Conservation (phyloP, 2,113 vertebrate genomes). For the Echinops telfairi region DNA sequence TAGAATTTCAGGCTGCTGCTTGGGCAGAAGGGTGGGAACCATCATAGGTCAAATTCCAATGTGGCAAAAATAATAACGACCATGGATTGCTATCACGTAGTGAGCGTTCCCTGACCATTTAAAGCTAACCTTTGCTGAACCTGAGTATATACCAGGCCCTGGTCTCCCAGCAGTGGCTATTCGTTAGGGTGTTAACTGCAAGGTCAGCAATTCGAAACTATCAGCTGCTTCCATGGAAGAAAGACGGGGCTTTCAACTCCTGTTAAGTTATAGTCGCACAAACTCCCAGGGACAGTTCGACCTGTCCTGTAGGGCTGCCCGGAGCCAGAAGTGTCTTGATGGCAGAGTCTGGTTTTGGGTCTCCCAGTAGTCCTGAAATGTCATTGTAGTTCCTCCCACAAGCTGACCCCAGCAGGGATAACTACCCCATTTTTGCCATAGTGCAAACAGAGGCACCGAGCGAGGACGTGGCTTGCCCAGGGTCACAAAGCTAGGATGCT, state of each 20-base stretch:
- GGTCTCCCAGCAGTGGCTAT: not conserved
- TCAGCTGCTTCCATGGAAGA: too few relatives aligned
- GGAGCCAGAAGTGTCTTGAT: too few relatives aligned
- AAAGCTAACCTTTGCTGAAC: not conserved
- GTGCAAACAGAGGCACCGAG: not conserved
- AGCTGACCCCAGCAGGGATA: not conserved
- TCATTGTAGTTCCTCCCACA: not conserved
- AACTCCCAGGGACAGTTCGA: too few relatives aligned
- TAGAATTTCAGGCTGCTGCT: not conserved
- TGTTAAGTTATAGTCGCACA: too few relatives aligned
- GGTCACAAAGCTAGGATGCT: not conserved
- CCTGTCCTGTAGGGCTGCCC: too few relatives aligned
- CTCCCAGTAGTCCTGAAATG: not conserved
- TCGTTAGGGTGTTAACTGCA: too few relatives aligned
- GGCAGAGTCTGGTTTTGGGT: too few relatives aligned
- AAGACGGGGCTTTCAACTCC: too few relatives aligned
- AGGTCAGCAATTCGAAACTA: too few relatives aligned
- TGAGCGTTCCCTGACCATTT: not conserved
- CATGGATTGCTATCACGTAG: not conserved
- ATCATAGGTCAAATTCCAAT: not conserved
- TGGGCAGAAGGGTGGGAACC: not conserved
- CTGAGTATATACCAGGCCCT: not conserved
- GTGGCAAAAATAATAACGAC: not conserved
- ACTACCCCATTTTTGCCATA: not conserved
- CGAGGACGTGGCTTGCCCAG: constrained; percentile 9